Conservation (phyloP, 2,113 vertebrate genomes). For the Corythoichthys haematopterus region DNA sequence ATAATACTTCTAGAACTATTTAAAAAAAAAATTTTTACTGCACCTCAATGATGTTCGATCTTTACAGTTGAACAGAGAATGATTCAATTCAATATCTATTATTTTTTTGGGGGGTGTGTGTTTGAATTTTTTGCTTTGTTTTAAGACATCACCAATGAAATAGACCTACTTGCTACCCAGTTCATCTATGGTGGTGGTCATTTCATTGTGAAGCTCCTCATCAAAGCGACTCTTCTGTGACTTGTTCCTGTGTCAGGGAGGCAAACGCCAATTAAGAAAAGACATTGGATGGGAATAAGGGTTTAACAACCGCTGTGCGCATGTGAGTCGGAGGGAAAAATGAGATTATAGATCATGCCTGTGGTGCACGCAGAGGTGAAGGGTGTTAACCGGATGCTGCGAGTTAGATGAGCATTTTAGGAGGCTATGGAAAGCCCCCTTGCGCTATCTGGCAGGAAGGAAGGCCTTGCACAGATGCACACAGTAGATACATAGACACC, state of each 20-base stretch:
- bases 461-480: slow-evolving; percentile 52
- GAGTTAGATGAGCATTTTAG: slow-evolving; percentile 51
- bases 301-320: slow-evolving; percentile 26
- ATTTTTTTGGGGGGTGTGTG: not conserved
- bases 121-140: not conserved
- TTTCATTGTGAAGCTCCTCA: slow-evolving; percentile 88
- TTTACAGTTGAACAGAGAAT: not conserved
- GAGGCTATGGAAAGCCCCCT: slow-evolving; percentile 44
- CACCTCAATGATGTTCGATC: too few relatives aligned
- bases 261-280: slow-evolving; percentile 37
- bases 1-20: too few relatives aligned
- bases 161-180: slow-evolving; percentile 83
- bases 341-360: slow-evolving; percentile 13
- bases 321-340: slow-evolving; percentile 35
- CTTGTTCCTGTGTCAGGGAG: slow-evolving; percentile 74
- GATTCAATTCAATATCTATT: not conserved
- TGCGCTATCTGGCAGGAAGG: slow-evolving; percentile 45
- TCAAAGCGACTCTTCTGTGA: slow-evolving; percentile 90
- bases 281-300: not conserved
- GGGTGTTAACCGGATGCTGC: slow-evolving; percentile 32
- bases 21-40: too few relatives aligned
- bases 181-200: slow-evolving; percentile 92
- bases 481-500: slow-evolving; percentile 36
- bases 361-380: slow-evolving; percentile 6
- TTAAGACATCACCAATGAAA: not conserved